Percentiles rank a stretch among this genome's conserved stretches.
phyloP scores from a whole-genome alignment of 1,140 invertebrate species.

The Ladona fulva region DNA sequence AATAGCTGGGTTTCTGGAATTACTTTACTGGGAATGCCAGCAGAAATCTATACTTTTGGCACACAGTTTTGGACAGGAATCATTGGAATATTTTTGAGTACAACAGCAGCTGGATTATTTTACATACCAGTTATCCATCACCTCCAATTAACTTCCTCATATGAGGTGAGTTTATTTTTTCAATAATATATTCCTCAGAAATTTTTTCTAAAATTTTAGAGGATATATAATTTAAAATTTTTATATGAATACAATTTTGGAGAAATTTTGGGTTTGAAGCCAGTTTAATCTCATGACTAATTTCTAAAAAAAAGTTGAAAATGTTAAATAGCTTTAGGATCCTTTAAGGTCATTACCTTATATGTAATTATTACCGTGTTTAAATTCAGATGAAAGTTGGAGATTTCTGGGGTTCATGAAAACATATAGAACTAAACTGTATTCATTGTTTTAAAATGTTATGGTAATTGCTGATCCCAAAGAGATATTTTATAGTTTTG shows the following conservation, averaged over 20 bases:
- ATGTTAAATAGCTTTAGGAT: background rate
- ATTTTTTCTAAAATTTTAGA: too few species aligned
- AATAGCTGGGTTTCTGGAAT: background rate
- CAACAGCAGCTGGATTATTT: slow-evolving; percentile 28
- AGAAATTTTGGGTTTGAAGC: background rate
- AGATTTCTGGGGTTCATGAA: too few species aligned
- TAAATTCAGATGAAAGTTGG: too few species aligned
- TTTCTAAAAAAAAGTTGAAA: background rate
- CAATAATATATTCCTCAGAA: too few species aligned
- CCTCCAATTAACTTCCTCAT: slow-evolving; percentile 67
- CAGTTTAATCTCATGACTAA: background rate
- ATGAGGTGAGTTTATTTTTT: slow-evolving; percentile 58
- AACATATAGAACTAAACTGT: too few species aligned
- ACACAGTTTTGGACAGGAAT: background rate
- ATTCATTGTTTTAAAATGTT: too few species aligned
- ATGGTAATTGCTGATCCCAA: too few species aligned
- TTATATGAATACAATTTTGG: background rate
- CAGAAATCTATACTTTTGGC: slow-evolving; percentile 5
- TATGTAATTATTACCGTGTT: too few species aligned
- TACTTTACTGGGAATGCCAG: background rate
- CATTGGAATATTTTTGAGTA: background rate
- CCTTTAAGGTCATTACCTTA: background rate
- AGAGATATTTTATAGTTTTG: too few species aligned
- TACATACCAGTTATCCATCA: slow-evolving; percentile 78
- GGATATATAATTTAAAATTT: background rate